Evolutionary conservation across 2,888 invertebrate genomes (phyloP), one percentile per base, ranked within the genome.

Genomic region (Chrysolina oricalcia): DNA sequence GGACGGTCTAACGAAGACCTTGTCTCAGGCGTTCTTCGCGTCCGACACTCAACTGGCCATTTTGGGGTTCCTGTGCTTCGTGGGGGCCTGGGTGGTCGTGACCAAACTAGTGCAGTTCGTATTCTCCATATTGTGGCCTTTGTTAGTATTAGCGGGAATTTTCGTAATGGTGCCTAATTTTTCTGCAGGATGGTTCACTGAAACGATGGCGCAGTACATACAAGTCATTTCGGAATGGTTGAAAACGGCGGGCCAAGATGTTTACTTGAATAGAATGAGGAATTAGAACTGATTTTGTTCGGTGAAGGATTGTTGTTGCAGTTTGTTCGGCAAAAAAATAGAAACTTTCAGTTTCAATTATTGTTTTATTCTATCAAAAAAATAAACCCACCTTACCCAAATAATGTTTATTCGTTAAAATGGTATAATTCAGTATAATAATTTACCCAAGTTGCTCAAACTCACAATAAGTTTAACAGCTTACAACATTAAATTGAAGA

Each of bases 101-200:
- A 80, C 80, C n/a, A 81, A 79, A 72, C 41, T 78, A 15, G 72
- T 83, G 23, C 81, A 83, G 70, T 77, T 82, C 43, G 35, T 83
- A n/a, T 80, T 82, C 64, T 79, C 81, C 2, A 72, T 82, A 46
- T 19, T 82, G 43, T 83, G 83, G 83, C 83, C 82, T 17, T 63
- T 83, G 41, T 46, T 82, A 15, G 19, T 79, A 65, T 43, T 82
- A 40, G 78, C 74, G 48, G 77, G 74, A 62, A 69, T 79, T 56
- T 56, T 80, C 21, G 66, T 74, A 69, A 71, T 81, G 63, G 75
- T 78, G 27, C 81, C 80, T 35, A 70, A 76, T 72, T 73, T 80
- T 72, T 78, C 80, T 11, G 66, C 75, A 72, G 72, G 21, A 62
- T 72, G 79, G 72, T 40, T 81, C 65, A 73, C 74, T 66, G 81